Evolutionary conservation across 1,140 invertebrate genomes (phyloP).

Genomic region (Bombus huntii): DNA sequence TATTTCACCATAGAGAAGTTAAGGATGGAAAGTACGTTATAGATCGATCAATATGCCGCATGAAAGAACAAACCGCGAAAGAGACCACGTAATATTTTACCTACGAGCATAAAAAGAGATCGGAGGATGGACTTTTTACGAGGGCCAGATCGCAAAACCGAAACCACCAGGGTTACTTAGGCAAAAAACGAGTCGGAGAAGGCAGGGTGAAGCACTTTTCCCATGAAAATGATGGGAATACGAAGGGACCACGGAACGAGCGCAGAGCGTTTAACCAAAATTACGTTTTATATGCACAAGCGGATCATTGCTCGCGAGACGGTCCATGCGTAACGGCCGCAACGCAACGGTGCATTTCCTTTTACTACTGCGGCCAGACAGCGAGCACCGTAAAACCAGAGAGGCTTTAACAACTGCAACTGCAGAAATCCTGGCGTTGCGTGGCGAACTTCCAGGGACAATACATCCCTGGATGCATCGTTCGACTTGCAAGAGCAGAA

Average conservation of each 20-base stretch:
- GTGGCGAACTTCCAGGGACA: not conserved
- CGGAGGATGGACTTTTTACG: constrained; percentile 4
- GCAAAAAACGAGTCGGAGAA: constrained; percentile 2
- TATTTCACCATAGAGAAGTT: too few species aligned
- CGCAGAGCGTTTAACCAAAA: constrained; percentile 49
- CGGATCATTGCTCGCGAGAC: constrained; percentile 53
- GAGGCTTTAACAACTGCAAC: constrained; percentile 40
- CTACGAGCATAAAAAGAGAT: not conserved
- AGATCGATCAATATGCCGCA: not conserved
- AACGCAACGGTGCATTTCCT: constrained; percentile 53
- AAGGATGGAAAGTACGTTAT: not conserved
- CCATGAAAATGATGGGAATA: constrained; percentile 43
- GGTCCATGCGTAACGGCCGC: constrained; percentile 50
- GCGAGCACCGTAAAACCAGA: constrained; percentile 50
- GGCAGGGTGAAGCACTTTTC: constrained; percentile 3
- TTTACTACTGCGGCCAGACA: constrained; percentile 59
- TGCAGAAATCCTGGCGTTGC: constrained; percentile 43
- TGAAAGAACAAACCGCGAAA: too few species aligned
- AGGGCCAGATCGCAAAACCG: constrained; percentile 3
- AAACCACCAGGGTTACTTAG: not conserved
- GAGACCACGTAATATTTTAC: not conserved
- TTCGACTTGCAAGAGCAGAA: not conserved
- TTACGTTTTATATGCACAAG: constrained; percentile 50
- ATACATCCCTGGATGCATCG: constrained; percentile 19
- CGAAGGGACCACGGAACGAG: not conserved